Evolutionary conservation across 2,113 vertebrate genomes (phyloP).

Genomic region (Meriones unguiculatus): DNA sequence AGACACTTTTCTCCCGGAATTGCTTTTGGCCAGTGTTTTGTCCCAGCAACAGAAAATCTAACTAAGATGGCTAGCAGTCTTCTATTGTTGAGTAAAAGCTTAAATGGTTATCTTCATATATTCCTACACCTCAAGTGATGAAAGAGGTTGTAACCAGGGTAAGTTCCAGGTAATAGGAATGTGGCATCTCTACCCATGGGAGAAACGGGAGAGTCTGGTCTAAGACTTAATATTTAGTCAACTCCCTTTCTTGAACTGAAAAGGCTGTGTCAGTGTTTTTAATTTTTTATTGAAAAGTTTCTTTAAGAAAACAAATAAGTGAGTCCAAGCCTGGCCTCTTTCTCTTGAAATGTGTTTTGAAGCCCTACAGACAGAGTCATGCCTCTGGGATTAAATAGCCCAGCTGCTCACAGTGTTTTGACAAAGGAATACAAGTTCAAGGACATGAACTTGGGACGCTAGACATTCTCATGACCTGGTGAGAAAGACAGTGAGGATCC

Average conservation of each 20-base stretch:
- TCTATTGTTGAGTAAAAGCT: background rate
- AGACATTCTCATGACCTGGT: slow-evolving; percentile 76
- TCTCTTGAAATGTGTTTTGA: slow-evolving; percentile 52
- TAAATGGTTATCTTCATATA: background rate
- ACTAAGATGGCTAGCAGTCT: background rate
- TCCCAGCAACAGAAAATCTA: background rate
- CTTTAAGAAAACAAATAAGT: slow-evolving; percentile 61
- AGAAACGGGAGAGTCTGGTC: background rate
- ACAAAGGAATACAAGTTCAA: slow-evolving; percentile 67
- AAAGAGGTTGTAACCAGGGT: background rate
- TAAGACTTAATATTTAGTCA: slow-evolving; percentile 19
- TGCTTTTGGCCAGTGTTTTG: background rate
- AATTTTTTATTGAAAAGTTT: slow-evolving; percentile 6
- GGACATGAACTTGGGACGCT: slow-evolving; percentile 63
- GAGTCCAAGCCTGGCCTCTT: slow-evolving; percentile 6
- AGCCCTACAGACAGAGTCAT: slow-evolving; percentile 36
- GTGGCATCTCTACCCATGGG: background rate
- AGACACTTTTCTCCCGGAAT: background rate
- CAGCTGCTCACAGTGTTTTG: slow-evolving; percentile 62
- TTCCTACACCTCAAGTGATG: background rate
- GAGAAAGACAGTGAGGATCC: slow-evolving; percentile 68
- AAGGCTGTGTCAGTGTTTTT: background rate
- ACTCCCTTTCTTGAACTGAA: background rate
- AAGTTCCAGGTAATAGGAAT: background rate
- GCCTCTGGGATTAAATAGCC: slow-evolving; percentile 68